A percentile compares a stretch with the other conserved stretches of the same genome.
phyloP scores from a whole-genome alignment of 2,888 invertebrate genomes.

The Amorpha juglandis region DNA sequence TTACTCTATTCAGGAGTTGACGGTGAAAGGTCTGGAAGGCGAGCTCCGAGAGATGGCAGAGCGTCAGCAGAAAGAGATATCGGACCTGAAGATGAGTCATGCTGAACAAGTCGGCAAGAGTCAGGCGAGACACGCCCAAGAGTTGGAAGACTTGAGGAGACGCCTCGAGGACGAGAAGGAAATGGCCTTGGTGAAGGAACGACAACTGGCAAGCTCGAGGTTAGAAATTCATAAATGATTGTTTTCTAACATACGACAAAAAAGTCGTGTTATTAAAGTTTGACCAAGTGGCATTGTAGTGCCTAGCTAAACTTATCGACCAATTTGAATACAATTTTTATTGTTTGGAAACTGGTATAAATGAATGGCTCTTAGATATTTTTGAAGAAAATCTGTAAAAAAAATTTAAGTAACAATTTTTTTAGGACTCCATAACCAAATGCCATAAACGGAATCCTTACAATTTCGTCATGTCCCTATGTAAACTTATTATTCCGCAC shows the following conservation, averaged over 20 bases:
- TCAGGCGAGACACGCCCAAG: constrained; percentile 72
- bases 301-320: not conserved
- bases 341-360: no score
- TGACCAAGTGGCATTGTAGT: no score
- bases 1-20: constrained; percentile 85
- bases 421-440: no score
- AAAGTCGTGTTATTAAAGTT: no score
- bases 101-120: constrained; percentile 68
- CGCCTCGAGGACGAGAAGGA: constrained; percentile 75
- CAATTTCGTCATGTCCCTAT: no score
- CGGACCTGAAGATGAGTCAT: constrained; percentile 77
- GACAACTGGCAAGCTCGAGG: constrained; percentile 76
- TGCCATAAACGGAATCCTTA: no score
- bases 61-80: constrained; percentile 87
- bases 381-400: no score
- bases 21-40: constrained; percentile 93
- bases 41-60: constrained; percentile 92
- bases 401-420: no score
- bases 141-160: constrained; percentile 83
- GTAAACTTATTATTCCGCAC: not conserved
- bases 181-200: constrained; percentile 70
- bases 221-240: constrained; percentile 31
- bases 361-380: no score
- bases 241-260: not conserved
- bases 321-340: no score